Conservation (phyloP, 2,797 vertebrate species). For the Pipistrellus pipistrellus region DNA sequence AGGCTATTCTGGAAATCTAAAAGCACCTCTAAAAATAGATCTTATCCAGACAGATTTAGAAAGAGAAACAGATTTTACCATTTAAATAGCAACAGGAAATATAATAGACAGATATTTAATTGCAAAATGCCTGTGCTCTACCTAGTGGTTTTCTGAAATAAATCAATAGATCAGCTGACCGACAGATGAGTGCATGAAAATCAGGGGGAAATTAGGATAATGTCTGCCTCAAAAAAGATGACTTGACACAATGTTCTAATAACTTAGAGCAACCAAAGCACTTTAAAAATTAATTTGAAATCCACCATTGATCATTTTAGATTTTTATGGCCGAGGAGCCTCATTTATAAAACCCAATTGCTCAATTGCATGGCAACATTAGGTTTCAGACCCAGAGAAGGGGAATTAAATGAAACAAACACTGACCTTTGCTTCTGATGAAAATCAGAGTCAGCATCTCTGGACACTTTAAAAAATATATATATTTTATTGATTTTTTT, state of each 20-base stretch:
- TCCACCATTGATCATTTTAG: slow-evolving; percentile 60
- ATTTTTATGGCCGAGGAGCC: slow-evolving; percentile 62
- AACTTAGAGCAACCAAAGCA: slow-evolving; percentile 57
- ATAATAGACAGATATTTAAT: slow-evolving; percentile 55
- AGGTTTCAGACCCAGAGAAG: slow-evolving; percentile 59
- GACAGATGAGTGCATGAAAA: neutral
- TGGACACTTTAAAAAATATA: neutral
- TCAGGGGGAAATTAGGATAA: slow-evolving; percentile 57
- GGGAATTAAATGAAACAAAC: slow-evolving; percentile 65
- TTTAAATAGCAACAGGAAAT: slow-evolving; percentile 40
- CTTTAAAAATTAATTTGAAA: slow-evolving; percentile 78
- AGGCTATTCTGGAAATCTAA: neutral
- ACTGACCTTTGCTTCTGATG: slow-evolving; percentile 66
- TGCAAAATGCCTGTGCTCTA: neutral
- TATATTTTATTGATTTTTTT: too few relatives aligned
- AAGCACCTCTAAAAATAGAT: neutral
- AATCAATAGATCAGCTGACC: slow-evolving; percentile 33
- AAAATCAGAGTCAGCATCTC: slow-evolving; percentile 71
- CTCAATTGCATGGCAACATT: slow-evolving; percentile 38
- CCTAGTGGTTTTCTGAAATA: slow-evolving; percentile 53
- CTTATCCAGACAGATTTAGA: neutral
- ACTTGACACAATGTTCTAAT: slow-evolving; percentile 60
- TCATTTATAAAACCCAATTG: slow-evolving; percentile 64
- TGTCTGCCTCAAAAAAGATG: slow-evolving; percentile 55
- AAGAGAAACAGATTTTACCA: neutral